Base-by-base conservation (phyloP, 2,797 vertebrate species). In the Acanthurus leucopareius region DNA sequence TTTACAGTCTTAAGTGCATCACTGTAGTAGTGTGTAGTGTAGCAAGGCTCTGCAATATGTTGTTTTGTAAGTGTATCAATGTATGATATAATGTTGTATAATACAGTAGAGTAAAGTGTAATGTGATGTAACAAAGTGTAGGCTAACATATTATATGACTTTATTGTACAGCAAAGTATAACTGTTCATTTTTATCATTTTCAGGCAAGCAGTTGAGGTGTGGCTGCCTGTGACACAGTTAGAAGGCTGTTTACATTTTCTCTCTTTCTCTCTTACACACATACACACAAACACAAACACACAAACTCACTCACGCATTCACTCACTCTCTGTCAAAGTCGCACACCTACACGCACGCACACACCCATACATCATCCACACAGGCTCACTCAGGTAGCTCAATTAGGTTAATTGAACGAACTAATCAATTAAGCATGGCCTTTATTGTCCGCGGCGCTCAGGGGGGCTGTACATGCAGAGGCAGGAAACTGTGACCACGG, bases 391-490 rank as follows among this genome's bases (percentile, higher is more conserved):
- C 44, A 76, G 75, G 70, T 68, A 51, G 69, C 73, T 80, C 75
- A 92, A 90, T 95, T 92, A 92, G 20, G 73, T 83, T 93, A 93
- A 94, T 90, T 94, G 87, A 93, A 91, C 78, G 45, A 71, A 66
- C 65, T 90, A 89, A 94, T 95, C 83, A 94, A 95, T 95, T 92
- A 94, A 89, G 81, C 74, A 90, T 87, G 80, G 65, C 69, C 75
- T 86, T 82, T 78, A 73, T 80, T 77, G 88, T 87, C 49, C 57
- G 69, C 19, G 0, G 73, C 0, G 58, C 75, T 80, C 80, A 61
- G 73, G 77, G 89, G 77, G 77, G 66, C 65, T 44, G 10, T 61
- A 57, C 54, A 52, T 2, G 65, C 77, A 67, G 60, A 62, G 64
- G 16, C 73, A 58, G 83, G 45, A 51, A 17, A 40, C 51, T 22